Base-by-base conservation (phyloP, 2,888 invertebrate species). In the Volucella zonaria region DNA sequence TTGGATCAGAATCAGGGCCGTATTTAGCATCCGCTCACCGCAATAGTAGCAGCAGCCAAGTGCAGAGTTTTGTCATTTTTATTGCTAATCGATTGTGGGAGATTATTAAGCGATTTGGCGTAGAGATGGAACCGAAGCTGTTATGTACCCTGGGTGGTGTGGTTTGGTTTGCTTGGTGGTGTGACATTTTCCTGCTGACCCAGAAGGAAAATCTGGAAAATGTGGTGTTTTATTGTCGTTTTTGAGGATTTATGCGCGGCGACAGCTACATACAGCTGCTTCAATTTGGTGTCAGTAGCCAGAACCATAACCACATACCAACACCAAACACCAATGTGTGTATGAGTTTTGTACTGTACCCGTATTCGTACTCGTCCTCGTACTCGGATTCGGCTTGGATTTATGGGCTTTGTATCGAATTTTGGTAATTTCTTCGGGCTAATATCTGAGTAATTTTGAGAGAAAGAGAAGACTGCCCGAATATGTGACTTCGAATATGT, bases 81-180 rank as follows among this genome's bases (percentile, higher is more conserved):
- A 85, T 85, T 85, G 81, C 85, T 85, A 85, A 85, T 85, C 85
- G 85, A 85, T 85, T 85, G 85, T 85, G 80, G 81, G 85, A 85
- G 85, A 85, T 85, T 85, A 85, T 85, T 85, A 85, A 85, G 85
- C 85, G 85, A 85, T 85, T 85, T 85, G 81, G 43, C 62, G 75
- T 70, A 47, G 66, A 42, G 31, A n/a, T 8, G 18, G 52, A 14
- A 38, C 45, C 31, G 12, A 54, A 12, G 58, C 51, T 38, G 3
- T 40, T 31, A 11, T 47, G 43, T 31, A 40, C 43, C 52, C 31
- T 23, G 66, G 58, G 47, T 31, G 47, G 45, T 3, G 49, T 45
- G 10, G 73, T 8, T 31, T 11, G 54, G 54, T 43, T 18, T 11
- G 56, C 49, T 8, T n/a, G 56, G 45, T 66, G 71, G 76, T 71